Base-by-base conservation (phyloP, 2,888 invertebrate species). In the Standfussiana lucernea region DNA sequence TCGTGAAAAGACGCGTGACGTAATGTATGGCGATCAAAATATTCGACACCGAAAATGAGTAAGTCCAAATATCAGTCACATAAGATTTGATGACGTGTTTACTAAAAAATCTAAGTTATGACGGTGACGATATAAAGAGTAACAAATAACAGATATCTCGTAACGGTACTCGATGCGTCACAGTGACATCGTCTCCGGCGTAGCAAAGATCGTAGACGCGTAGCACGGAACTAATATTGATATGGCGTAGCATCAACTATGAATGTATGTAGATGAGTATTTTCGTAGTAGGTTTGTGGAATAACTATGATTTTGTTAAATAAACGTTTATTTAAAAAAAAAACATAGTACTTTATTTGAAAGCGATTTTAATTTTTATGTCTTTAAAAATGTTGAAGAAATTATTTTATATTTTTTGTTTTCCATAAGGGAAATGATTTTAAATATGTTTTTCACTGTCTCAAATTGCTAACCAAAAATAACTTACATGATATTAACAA, bases 141-240 rank as follows among this genome's bases (percentile, higher is more conserved):
- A n/a, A 37, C 32, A 61, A 21, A 8, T 72, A 76, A 67, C n/a
- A n/a, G 21, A 40, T 10, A 32, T 18, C 47, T 15, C 62, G 32
- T 70, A 50, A 77, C 45, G 32, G 28, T 68, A 7, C 59, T n/a
- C 8, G 42, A 56, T 65, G 32, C 69, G 69, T 70, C 77, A 82
- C 47, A 7, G 21, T 42, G 40, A 42, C 50, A 40, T 40, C 64
- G 15, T 62, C 47, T 70, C 64, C 66, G 56, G 15, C 83, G 82
- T 73, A 82, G 82, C 82, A 78, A 70, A 62, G 10, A 37, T 68
- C 59, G 82, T 79, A 79, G 79, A 21, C 35, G 50, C 79, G 72
- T 77, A 82, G 82, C 82, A 56, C 53, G 18, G 66, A 81, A 50
- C 37, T 59, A 18, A 72, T 71, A 66, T 61, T 18, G 28, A 45